Base-by-base conservation (phyloP, 2,888 invertebrate species). In the Papilio demoleus region DNA sequence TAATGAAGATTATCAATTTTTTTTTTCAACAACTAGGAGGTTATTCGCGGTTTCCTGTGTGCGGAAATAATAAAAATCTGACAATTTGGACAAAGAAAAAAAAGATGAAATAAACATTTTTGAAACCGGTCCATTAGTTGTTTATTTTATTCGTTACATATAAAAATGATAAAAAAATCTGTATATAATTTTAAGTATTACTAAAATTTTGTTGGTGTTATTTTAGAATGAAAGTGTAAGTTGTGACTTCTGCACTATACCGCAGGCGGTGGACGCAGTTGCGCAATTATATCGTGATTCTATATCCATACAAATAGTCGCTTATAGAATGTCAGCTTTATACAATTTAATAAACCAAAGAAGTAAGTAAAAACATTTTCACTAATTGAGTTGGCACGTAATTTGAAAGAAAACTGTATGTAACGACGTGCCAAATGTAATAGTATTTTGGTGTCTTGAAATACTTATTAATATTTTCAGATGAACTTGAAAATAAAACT, bases 381-480 rank as follows among this genome's bases (percentile, higher is more conserved):
- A 14, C 0, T 9, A 9, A 14, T 17, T 19, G 2, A 45, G 42
- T 45, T 45, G 42, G 42, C 42, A 45, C 42, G 17, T 45, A 6
- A 0, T 0, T 9, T 0, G 8, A 1, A 42, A 45, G 19, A 45
- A 9, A 9, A 45, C 3, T 45, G n/a, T 19, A 14, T 19, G 42
- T 45, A 9, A 9, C 8, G 19, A 19, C 2, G 42, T 45, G 42
- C 42, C 42, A 42, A 42, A 2, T 42, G 1, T 9, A 38, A 38
- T 38, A 31, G 31, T 31, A 3, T 31, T 4, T 4, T 31, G 31
- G 6, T 4, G 31, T 6, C 31, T 31, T 4, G 31, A 6, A 3
- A 31, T 31, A 31, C 4, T 4, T 31, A 31, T 61, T 69, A 60
- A 36, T 47, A n/a, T 27, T 78, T 76, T 58, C 75, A 85, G 85